Conservation (phyloP, 2,797 vertebrate genomes). For the Bovichtus diacanthus region DNA sequence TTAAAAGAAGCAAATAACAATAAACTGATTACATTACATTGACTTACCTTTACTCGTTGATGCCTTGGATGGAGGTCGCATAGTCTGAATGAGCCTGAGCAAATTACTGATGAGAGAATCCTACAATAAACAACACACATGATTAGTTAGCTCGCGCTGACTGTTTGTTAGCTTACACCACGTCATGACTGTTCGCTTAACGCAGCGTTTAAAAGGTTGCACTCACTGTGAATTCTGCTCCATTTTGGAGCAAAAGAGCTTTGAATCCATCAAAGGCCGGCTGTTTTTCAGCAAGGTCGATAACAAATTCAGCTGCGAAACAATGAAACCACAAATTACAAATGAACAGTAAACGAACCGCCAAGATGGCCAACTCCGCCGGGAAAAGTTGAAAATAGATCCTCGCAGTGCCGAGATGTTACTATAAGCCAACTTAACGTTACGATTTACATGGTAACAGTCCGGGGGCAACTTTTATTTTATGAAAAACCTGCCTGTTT, state of each 20-base stretch:
- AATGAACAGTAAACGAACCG: too few relatives aligned
- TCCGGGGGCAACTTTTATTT: rapidly evolving
- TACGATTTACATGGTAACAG: neutral
- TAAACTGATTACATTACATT: too few relatives aligned
- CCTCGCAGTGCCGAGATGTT: rapidly evolving
- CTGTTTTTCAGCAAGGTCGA: slow-evolving; percentile 93
- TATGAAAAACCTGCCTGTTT: neutral
- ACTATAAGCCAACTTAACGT: rapidly evolving
- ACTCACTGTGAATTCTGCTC: slow-evolving; percentile 97
- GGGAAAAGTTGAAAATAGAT: rapidly evolving
- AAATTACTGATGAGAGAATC: slow-evolving; percentile 96
- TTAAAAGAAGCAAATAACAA: too few relatives aligned
- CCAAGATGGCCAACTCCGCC: neutral
- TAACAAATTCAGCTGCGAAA: slow-evolving; percentile 94
- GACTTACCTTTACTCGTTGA: slow-evolving; percentile 88
- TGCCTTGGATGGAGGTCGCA: slow-evolving; percentile 91
- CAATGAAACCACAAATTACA: neutral
- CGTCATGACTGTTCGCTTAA: rapidly evolving
- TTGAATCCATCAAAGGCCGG: slow-evolving; percentile 92
- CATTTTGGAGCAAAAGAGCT: slow-evolving; percentile 91
- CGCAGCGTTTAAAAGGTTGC: rapidly evolving
- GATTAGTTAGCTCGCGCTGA: neutral
- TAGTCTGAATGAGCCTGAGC: slow-evolving; percentile 96
- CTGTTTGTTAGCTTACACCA: neutral
- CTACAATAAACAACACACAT: slow-evolving; percentile 63